Conservation (phyloP, 2,113 vertebrate genomes). For the Clinocottus analis region DNA sequence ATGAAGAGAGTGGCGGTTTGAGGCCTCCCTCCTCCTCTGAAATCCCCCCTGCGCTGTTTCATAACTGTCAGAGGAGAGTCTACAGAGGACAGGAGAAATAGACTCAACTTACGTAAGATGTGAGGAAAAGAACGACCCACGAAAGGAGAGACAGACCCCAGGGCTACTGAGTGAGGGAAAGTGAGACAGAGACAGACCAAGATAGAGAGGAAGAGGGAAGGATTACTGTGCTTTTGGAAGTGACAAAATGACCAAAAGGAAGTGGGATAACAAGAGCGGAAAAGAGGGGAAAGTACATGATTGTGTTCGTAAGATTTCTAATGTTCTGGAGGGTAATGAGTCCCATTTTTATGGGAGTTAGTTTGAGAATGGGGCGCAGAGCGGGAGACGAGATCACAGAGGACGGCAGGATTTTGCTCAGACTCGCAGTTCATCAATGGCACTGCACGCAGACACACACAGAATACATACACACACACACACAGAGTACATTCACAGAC, state of each 20-base stretch:
- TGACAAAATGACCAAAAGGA: slow-evolving; percentile 60
- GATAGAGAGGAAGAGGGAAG: slow-evolving; percentile 24
- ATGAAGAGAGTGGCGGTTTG: slow-evolving; percentile 61
- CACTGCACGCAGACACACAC: neutral
- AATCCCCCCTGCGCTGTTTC: slow-evolving; percentile 72
- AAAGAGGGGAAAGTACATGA: slow-evolving; percentile 11
- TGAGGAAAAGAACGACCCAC: slow-evolving; percentile 48
- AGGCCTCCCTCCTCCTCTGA: slow-evolving; percentile 67
- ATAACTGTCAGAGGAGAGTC: slow-evolving; percentile 77
- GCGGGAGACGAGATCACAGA: slow-evolving; percentile 44
- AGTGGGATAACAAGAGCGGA: slow-evolving; percentile 46
- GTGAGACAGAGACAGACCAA: slow-evolving; percentile 54
- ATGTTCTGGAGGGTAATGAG: slow-evolving; percentile 27
- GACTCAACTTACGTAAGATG: slow-evolving; percentile 77
- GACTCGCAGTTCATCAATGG: slow-evolving; percentile 53
- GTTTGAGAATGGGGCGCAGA: slow-evolving; percentile 24
- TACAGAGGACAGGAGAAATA: slow-evolving; percentile 76
- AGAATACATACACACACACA: neutral
- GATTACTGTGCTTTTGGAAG: slow-evolving; percentile 56
- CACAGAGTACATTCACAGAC: slow-evolving; percentile 13
- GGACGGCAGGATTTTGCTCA: slow-evolving; percentile 41
- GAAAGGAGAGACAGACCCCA: slow-evolving; percentile 71
- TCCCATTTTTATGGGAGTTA: slow-evolving; percentile 37
- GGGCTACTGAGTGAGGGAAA: slow-evolving; percentile 65
- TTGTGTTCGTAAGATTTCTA: slow-evolving; percentile 33